Evolutionary conservation across 2,888 invertebrate genomes (phyloP), one percentile per base, ranked within the genome.

Genomic region (Pharmacophagus antenor): DNA sequence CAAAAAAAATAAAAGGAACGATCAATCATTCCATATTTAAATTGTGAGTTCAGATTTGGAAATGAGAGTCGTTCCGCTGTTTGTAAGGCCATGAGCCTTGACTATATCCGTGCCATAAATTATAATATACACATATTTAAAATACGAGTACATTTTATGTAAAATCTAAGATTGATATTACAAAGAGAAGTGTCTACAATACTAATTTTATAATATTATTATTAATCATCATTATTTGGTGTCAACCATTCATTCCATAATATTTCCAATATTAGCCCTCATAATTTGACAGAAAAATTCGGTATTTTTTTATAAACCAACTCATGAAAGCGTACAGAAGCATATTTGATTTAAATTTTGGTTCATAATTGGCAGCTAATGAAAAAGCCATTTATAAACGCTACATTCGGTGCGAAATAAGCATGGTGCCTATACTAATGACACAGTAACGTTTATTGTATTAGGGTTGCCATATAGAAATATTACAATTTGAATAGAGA

Each of bases 371-470:
- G 71, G 69, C 66, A 50, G 62, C 61, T 71, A 69, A 70, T 69
- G 67, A 49, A 62, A 63, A 51, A 50, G 31, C 60, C 66, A 57
- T 69, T 69, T 66, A 71, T 68, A 73, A 31, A 70, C 70, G 71
- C 67, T 70, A 69, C 71, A 72, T 71, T 70, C 72, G 77, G 84
- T 82, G 85, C 76, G 80, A 80, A 81, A 77, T 77, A 80, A 81
- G 80, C 82, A 77, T 82, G 84, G 80, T 81, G 86, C 81, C 10
- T 70, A 71, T 72, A 79, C 77, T 90, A 90, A 89, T 90, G 85
- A 88, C 80, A 85, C 69, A 82, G 77, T 87, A 84, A 88, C 83
- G 80, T 82, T 88, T 89, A 89, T 89, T 89, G 85, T 89, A 89
- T 88, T 88, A 89, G 86, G 82, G 84, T 80, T 81, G 79, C 82